Evolutionary conservation across 2,797 vertebrate genomes (phyloP), one percentile per base, ranked within the genome.

Genomic region (Calcarius lapponicus): DNA sequence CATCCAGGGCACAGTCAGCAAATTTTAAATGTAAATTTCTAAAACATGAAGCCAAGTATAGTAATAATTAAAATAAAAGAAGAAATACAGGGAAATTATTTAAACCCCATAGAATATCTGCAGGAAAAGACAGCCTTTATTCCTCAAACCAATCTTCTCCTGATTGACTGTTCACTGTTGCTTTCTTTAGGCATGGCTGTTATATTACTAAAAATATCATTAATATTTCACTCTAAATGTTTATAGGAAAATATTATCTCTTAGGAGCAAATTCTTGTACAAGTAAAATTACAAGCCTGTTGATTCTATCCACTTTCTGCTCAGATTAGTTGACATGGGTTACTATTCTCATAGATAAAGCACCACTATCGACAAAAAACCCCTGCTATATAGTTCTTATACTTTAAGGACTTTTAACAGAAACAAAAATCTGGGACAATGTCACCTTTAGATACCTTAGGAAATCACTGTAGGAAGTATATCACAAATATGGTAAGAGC

Each of bases 251-350:
- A 91, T 28, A 65, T 60, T 40, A 45, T 57, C 61, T 76, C 72
- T 64, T 93, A 90, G 72, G 72, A 94, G 61, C 48, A 85, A 92
- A 92, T 87, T 65, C 50, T 43, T 58, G n/a, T 71, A 82, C n/a
- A 67, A 89, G 74, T 50, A 70, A 82, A 90, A 83, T 71, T 58
- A 78, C 26, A 90, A 50, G 29, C 9, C 48, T 91, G 25, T 89
- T 91, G 51, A 61, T 80, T 86, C 61, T n/a, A 51, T 69, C 22
- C 36, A 56, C 42, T 70, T 92, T 73, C 36, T 60, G 22, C 65
- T 31, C 2, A 4, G 45, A 71, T 51, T 60, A 69, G 28, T 36
- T 71, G 22, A 36, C 40, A 12, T 60, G 45, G 7, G 10, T 80
- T 92, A 67, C 50, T 11, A 0, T 25, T 78, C 69, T 89, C 57